These are phyloP conservation scores for Zonotrichia leucophrys DNA, from an alignment of 2,113 vertebrate species.

Conservation along the genomic window DNA sequence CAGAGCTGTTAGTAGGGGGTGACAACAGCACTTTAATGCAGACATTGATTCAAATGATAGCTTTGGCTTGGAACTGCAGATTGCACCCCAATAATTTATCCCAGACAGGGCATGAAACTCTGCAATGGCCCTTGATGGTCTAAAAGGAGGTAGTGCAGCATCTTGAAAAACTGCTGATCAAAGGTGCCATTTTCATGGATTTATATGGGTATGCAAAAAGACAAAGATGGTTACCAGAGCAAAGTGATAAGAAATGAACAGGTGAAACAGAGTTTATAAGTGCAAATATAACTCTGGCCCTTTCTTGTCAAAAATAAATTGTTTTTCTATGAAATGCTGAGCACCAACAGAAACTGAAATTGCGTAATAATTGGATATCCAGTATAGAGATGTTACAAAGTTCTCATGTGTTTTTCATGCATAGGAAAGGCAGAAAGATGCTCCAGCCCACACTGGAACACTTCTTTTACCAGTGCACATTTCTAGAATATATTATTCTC, in stretches of 20 bases:
- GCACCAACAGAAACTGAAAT: neutral
- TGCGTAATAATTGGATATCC: neutral
- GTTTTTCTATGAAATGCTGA: neutral
- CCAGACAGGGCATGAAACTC: neutral
- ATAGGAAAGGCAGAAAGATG: neutral
- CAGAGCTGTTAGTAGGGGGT: neutral
- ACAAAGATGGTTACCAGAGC: neutral
- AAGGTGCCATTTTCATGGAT: neutral
- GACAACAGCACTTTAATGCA: constrained; percentile 4
- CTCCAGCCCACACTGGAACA: neutral
- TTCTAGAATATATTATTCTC: neutral
- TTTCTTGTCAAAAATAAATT: neutral
- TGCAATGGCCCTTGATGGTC: neutral
- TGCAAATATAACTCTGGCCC: neutral
- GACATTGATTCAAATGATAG: constrained; percentile 46
- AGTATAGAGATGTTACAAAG: neutral
- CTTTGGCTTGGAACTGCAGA: constrained; percentile 1
- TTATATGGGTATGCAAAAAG: neutral
- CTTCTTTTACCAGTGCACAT: neutral
- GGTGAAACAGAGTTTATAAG: neutral
- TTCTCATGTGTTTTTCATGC: neutral
- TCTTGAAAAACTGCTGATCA: neutral
- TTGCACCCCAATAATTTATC: constrained; percentile 19
- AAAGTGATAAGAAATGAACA: neutral
- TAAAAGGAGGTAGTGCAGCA: neutral